Evolutionary conservation across 2,888 invertebrate genomes (phyloP).

Genomic region (Himalopsyche kuldschensis): DNA sequence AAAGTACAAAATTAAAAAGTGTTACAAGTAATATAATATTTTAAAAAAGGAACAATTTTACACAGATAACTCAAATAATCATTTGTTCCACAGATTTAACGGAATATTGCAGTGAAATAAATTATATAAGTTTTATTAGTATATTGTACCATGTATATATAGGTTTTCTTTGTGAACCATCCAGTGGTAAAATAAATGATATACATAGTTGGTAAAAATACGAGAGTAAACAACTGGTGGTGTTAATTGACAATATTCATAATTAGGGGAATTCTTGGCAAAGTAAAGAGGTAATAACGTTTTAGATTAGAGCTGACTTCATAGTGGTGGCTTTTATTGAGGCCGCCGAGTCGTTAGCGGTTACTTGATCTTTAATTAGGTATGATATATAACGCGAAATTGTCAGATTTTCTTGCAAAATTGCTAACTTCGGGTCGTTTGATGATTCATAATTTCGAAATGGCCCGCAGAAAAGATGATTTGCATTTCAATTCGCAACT

Average conservation of each 20-base stretch:
- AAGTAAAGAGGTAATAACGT: neutral
- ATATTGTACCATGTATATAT: too few species aligned
- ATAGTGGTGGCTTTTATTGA: neutral
- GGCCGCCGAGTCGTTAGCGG: neutral
- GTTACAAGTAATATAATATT: too few species aligned
- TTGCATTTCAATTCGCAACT: neutral
- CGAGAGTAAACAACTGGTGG: neutral
- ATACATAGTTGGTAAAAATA: too few species aligned
- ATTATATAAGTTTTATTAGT: too few species aligned
- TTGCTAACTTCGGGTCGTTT: neutral
- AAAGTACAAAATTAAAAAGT: too few species aligned
- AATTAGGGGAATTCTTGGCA: neutral
- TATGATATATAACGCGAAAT: neutral
- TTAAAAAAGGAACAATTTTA: too few species aligned
- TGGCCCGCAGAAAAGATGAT: neutral
- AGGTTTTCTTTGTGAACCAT: too few species aligned
- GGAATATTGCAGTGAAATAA: too few species aligned
- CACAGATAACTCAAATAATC: too few species aligned
- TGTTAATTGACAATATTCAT: neutral
- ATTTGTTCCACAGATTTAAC: too few species aligned
- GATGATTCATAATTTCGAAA: neutral
- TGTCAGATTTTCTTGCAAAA: neutral
- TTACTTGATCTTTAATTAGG: neutral
- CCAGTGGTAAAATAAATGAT: too few species aligned
- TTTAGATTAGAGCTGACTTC: neutral